These are phyloP conservation scores for Tachysurus vachellii DNA, from an alignment of 2,113 vertebrate species.

Conservation along the genomic window DNA sequence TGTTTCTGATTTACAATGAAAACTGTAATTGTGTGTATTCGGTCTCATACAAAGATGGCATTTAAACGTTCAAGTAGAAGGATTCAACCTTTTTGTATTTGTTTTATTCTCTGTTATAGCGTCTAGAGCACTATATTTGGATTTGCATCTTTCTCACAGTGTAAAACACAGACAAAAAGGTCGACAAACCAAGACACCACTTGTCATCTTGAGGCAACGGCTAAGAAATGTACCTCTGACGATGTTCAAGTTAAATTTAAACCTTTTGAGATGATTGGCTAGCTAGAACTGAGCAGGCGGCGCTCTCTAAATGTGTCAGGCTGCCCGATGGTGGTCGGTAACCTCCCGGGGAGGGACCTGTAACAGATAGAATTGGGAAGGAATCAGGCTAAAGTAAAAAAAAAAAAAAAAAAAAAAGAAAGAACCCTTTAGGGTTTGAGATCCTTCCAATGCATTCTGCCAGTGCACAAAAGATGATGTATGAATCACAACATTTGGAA, in stretches of 20 bases:
- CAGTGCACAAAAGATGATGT: neutral
- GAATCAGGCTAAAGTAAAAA: neutral
- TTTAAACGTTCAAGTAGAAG: no score
- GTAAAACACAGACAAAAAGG: no score
- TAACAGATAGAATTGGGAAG: constrained; percentile 1
- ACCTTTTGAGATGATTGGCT: neutral
- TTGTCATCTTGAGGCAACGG: neutral
- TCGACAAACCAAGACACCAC: neutral
- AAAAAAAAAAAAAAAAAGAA: neutral
- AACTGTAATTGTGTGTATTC: no score
- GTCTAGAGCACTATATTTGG: no score
- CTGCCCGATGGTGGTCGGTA: neutral
- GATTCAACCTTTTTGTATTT: no score
- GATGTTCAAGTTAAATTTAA: neutral
- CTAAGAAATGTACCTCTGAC: neutral
- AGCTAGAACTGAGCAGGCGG: neutral
- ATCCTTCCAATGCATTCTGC: neutral
- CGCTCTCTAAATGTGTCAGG: neutral
- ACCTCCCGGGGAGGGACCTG: neutral
- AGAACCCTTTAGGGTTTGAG: neutral
- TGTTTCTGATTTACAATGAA: neutral
- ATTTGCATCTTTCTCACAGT: no score
- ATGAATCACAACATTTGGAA: constrained; percentile 19
- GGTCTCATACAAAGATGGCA: neutral
- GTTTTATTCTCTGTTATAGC: no score